Evolutionary conservation across 2,888 invertebrate genomes (phyloP), one percentile per base, ranked within the genome.

Genomic region (Sarcophaga subvicina): DNA sequence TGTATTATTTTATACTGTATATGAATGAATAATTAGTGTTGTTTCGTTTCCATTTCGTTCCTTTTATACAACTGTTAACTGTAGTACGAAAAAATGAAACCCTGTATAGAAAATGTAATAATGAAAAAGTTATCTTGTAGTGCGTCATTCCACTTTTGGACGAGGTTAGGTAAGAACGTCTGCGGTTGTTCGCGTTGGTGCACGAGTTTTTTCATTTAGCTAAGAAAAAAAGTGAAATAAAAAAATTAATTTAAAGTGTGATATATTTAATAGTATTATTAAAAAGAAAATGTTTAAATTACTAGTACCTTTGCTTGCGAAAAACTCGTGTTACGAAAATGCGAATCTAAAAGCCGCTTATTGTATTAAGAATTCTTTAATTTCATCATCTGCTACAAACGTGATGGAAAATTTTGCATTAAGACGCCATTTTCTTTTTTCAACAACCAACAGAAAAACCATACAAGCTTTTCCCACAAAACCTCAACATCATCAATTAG

Each of bases 121-220:
- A 63, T 14, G 12, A 20, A 62, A 63, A 22, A 84, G 84, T 70
- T 84, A 81, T 86, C 62, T 17, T 63, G 66, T 59, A 85, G 88
- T 90, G 89, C 89, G 90, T 91, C 90, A 91, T 90, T 91, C 90
- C 90, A 90, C 90, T 89, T 92, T 92, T 91, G 91, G 92, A 91
- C 92, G 91, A 93, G 91, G 92, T 93, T 93, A 93, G 93, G 93
- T 93, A 93, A 93, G 93, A 91, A 91, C 91, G 87, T 85, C 54
- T 88, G 89, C 89, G 89, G 90, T 89, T 89, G 78, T 89, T 64
- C 45, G 81, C 83, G 69, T 73, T 59, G 75, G 71, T 88, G 90
- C 91, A 90, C 90, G 90, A 89, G 91, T 89, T 89, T 90, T 86
- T 71, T 80, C 37, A 37, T 59, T 64, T 54, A 71, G 47, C 49